A percentile compares a stretch with the other conserved stretches of the same genome.
Evolutionary conservation across 2,888 invertebrate genomes (phyloP).

Genomic region (Drosophila melanosoma): DNA sequence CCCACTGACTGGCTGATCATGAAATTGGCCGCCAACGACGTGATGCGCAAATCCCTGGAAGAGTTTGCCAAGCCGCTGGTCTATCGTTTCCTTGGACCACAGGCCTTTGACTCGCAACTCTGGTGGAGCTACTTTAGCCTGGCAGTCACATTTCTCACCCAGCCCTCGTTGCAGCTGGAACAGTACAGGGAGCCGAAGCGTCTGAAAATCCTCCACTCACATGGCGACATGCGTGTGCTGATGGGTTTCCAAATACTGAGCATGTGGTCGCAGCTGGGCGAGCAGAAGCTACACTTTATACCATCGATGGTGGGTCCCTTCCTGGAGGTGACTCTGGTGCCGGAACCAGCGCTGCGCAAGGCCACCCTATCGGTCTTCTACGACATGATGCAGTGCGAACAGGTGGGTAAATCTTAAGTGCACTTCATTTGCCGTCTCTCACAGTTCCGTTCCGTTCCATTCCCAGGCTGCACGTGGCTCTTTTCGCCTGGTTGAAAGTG

Average conservation of each 20-base stretch:
- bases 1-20: constrained; percentile 96
- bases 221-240: constrained; percentile 95
- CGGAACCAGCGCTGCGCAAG: constrained; percentile 93
- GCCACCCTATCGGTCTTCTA: constrained; percentile 96
- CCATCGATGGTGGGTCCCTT: constrained; percentile 97
- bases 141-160: constrained; percentile 92
- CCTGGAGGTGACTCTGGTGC: constrained; percentile 96
- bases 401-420: constrained; percentile 73
- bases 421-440: too few relatives aligned
- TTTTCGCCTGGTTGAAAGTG: constrained; percentile 96
- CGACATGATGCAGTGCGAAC: constrained; percentile 98
- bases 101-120: constrained; percentile 91
- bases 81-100: constrained; percentile 91
- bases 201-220: constrained; percentile 91
- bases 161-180: constrained; percentile 92
- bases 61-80: constrained; percentile 95
- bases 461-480: constrained; percentile 90
- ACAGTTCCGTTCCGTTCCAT: not conserved
- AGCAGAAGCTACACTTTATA: constrained; percentile 94
- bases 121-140: constrained; percentile 93
- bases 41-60: constrained; percentile 93
- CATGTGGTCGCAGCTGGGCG: constrained; percentile 96
- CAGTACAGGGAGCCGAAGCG: constrained; percentile 92
- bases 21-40: constrained; percentile 94
- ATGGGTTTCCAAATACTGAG: constrained; percentile 97